Percentiles rank a stretch among this genome's conserved stretches.
Conservation (phyloP, 1,140 invertebrate genomes). For the Trichonephila clavipes region DNA sequence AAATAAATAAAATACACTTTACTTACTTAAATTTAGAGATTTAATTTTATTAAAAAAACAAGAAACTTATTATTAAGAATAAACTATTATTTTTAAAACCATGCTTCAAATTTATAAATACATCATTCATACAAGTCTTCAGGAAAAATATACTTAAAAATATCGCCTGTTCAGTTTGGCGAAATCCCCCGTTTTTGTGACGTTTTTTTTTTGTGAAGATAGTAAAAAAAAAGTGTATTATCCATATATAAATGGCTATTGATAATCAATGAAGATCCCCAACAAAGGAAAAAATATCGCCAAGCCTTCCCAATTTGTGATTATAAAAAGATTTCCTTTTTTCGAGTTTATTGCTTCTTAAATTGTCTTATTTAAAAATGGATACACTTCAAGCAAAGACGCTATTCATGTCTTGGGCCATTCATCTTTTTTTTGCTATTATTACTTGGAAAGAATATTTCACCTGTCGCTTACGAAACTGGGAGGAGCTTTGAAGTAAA, state of each 20-base stretch:
- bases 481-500: no score
- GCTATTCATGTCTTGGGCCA: neutral
- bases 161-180: neutral
- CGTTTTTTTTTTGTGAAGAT: neutral
- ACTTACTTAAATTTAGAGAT: no score
- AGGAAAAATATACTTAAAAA: neutral
- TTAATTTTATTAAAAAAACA: no score
- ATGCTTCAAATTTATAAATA: no score
- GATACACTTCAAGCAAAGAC: neutral
- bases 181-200: neutral
- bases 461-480: neutral
- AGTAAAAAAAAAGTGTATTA: neutral
- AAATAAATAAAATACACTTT: no score
- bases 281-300: neutral
- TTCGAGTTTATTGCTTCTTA: neutral
- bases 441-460: neutral
- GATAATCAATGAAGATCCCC: neutral
- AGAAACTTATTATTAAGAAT: no score
- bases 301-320: constrained; percentile 19
- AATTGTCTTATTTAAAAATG: neutral
- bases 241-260: constrained; percentile 1
- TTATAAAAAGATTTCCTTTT: neutral
- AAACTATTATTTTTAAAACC: no score
- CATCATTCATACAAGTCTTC: no score
- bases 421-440: neutral